Percentiles rank a stretch among this genome's conserved stretches.
Conservation (phyloP, 1,140 invertebrate genomes). For the Camponotus pennsylvanicus region DNA sequence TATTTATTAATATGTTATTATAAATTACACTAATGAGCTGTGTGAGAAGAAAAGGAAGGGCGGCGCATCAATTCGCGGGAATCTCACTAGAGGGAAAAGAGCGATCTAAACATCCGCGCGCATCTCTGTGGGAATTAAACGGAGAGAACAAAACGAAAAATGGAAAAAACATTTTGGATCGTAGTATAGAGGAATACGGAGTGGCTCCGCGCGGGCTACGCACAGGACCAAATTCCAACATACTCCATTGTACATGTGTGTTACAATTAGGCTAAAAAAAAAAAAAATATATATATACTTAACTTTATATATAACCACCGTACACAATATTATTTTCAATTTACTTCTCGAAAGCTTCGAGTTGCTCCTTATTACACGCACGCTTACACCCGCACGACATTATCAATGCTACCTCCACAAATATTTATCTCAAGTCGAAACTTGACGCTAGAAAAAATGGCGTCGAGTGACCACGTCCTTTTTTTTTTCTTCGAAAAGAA, state of each 20-base stretch:
- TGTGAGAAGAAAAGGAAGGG: slow-evolving; percentile 42
- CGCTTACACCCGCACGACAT: slow-evolving; percentile 44
- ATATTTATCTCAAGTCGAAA: slow-evolving; percentile 63
- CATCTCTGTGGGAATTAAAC: slow-evolving; percentile 10
- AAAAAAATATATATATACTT: slow-evolving; percentile 71
- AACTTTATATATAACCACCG: slow-evolving; percentile 67
- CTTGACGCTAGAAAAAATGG: slow-evolving; percentile 61
- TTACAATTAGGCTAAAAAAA: slow-evolving; percentile 76
- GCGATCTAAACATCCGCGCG: slow-evolving; percentile 41
- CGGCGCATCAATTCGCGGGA: slow-evolving; percentile 4
- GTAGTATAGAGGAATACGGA: slow-evolving; percentile 61
- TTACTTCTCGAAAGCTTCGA: slow-evolving; percentile 70
- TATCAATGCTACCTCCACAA: slow-evolving; percentile 64
- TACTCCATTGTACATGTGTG: slow-evolving; percentile 73
- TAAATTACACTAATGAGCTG: slow-evolving; percentile 75
- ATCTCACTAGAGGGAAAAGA: background rate
- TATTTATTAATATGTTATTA: slow-evolving; percentile 75
- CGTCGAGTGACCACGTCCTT: slow-evolving; percentile 66
- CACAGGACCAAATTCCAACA: slow-evolving; percentile 45
- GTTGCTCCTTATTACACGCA: slow-evolving; percentile 56
- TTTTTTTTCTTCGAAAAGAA: slow-evolving; percentile 61
- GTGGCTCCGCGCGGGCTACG: background rate
- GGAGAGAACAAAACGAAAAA: slow-evolving; percentile 47
- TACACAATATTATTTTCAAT: slow-evolving; percentile 71
- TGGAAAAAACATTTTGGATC: slow-evolving; percentile 54